Evolutionary conservation across 1,140 invertebrate species (phyloP).

Genomic region (Eriocheir sinensis): DNA sequence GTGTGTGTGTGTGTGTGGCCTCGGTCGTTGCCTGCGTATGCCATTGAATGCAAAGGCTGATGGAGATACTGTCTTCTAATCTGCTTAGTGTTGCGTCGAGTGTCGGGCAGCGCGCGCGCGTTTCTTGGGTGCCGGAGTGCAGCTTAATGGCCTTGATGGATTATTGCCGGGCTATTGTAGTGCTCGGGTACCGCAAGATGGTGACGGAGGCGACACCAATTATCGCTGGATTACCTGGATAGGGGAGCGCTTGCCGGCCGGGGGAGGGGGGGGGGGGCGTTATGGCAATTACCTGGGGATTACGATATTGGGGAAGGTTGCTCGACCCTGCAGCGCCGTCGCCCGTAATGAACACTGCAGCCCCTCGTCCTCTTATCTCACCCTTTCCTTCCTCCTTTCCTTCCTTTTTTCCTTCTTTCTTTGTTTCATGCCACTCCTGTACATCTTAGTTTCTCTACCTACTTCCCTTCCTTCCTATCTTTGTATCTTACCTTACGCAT

Average conservation of each 20-base stretch:
- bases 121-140: background rate
- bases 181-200: conserved; percentile 35
- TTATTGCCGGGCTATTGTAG: conserved; percentile 55
- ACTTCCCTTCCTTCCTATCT: background rate
- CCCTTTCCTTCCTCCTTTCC: background rate
- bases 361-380: background rate
- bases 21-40: background rate
- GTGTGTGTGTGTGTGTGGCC: no score
- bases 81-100: background rate
- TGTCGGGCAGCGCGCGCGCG: background rate
- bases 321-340: background rate
- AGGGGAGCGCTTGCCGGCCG: conserved; percentile 32
- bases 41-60: background rate
- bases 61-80: background rate
- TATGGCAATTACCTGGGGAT: conserved; percentile 62
- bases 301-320: conserved; percentile 32
- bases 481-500: background rate
- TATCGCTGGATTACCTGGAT: conserved; percentile 71
- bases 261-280: conserved; percentile 32
- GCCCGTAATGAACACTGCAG: conserved; percentile 47
- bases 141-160: background rate
- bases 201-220: conserved; percentile 63
- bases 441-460: background rate
- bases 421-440: background rate
- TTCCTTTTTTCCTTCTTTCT: background rate